phyloP scores from a whole-genome alignment of 2,113 vertebrate species.

The Regulus satrapa region DNA sequence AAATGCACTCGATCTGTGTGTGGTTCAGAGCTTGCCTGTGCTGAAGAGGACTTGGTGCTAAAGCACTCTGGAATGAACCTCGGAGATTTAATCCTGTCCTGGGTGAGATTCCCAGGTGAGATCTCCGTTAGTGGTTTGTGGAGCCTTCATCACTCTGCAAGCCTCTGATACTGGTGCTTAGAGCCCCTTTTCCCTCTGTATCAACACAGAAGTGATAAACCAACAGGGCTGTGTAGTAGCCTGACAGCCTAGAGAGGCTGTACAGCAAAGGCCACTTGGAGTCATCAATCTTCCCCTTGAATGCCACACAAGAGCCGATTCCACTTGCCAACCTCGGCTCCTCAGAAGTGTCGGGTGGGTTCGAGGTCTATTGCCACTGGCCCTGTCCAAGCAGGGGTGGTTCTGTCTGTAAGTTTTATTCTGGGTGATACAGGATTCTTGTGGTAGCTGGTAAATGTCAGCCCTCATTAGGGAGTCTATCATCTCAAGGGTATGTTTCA shows the following conservation, averaged over 20 bases:
- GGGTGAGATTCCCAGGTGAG: background rate
- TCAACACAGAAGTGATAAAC: background rate
- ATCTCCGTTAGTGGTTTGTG: background rate
- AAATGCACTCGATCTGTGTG: background rate
- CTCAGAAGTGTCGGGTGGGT: accelerated
- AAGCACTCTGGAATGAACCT: background rate
- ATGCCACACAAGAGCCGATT: background rate
- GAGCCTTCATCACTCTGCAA: background rate
- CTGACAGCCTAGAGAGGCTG: background rate
- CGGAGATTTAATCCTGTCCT: background rate
- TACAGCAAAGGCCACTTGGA: background rate
- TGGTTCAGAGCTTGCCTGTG: background rate
- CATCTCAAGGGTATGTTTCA: background rate
- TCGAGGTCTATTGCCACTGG: accelerated
- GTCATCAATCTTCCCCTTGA: background rate
- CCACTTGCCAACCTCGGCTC: background rate
- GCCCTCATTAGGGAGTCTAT: background rate
- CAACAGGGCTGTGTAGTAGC: background rate
- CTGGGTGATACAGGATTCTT: background rate
- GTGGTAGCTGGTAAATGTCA: conserved; percentile 8
- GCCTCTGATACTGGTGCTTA: background rate
- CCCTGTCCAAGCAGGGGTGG: background rate
- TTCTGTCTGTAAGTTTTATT: background rate
- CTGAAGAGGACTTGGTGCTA: background rate
- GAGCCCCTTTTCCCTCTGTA: background rate